Evolutionary conservation across 2,113 vertebrate species (phyloP), one percentile per base, ranked within the genome.

Genomic region (Merops nubicus): DNA sequence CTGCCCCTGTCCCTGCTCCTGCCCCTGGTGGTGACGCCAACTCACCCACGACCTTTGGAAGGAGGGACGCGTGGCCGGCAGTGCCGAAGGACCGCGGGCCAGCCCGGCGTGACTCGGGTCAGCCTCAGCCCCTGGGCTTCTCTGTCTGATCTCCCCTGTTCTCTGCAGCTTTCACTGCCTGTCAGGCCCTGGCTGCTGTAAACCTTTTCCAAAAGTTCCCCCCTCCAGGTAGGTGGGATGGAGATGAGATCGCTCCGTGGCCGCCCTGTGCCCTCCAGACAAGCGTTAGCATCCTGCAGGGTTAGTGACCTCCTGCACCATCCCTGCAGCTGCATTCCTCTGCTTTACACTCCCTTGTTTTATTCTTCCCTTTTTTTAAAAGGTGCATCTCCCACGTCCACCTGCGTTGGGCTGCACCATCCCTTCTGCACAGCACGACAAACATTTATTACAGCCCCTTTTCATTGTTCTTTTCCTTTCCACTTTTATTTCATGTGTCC

Each of bases 401-500:
- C 51, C 64, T 45, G 33, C 18, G 12, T 48, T 50, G 45, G 42
- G 43, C n/a, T 53, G 12, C 48, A 20, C n/a, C 33, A 22, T 42
- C 29, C 25, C 42, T 85, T 51, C 48, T 33, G 40, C 75, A 38
- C 75, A 38, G 18, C 26, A 6, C 4, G 42, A 85, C 59, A 89
- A 88, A 11, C 25, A 47, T 0, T 21, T 20, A 1, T 16, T 50
- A 0, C 19, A 28, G 33, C 45, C 42, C 47, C 38, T 42, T 29
- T 36, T 33, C 4, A 4, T 29, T 21, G 17, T 33, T 64, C 13
- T n/a, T 59, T 45, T 53, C 13, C 42, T 33, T 64, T 21, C 19
- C 4, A 0, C 34, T 88, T 72, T 53, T 45, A 29, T 62, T 64
- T 14, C 16, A 0, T 2, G 14, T 0, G 0, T 33, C 33, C 38